Evolutionary conservation across 2,113 vertebrate genomes (phyloP), one percentile per base, ranked within the genome.

Genomic region (Solenodon paradoxus): DNA sequence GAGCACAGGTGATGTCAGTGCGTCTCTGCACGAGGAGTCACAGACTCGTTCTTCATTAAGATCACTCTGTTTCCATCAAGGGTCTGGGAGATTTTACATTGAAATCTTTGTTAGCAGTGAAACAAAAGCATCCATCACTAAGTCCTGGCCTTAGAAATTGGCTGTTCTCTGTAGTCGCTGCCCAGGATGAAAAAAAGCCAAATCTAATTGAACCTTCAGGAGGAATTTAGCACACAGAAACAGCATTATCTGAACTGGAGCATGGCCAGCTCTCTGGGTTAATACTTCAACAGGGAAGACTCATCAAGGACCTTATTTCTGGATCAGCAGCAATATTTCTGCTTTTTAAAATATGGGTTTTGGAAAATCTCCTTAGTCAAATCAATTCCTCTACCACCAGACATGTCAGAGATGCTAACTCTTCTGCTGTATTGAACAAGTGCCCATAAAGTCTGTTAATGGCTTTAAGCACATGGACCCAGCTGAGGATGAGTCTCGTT

Each of bases 201-300:
- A 79, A 68, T 81, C 5, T 53, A 90, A 81, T 1, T 0, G 35
- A 95, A 45, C 40, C 35, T 80, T 55, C 74, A 80, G 78, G 90
- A 89, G 40, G 71, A 94, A 83, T 42, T 88, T 20, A 92, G 90
- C 78, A 57, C 42, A 17, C 74, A 85, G 63, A 35, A 75, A 91
- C 10, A 77, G 63, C 2, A 2, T 51, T 63, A 63, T 66, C 77
- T 83, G 74, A 40, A 16, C 19, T 4, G 83, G 61, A 74, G 28
- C 72, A 53, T 1, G n/a, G 93, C 86, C 86, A 80, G 75, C 45
- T 4, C 63, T 72, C 63, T 19, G 51, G 12, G 88, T 61, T 82
- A 77, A 64, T 8, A 59, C 26, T 45, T 47, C 51, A 55, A 78
- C 1, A 32, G 16, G 30, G 49, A n/a, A 89, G 59, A 80, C 15